Base-by-base conservation (phyloP, 1,140 invertebrate species). In the Zaprionus camerounensis region DNA sequence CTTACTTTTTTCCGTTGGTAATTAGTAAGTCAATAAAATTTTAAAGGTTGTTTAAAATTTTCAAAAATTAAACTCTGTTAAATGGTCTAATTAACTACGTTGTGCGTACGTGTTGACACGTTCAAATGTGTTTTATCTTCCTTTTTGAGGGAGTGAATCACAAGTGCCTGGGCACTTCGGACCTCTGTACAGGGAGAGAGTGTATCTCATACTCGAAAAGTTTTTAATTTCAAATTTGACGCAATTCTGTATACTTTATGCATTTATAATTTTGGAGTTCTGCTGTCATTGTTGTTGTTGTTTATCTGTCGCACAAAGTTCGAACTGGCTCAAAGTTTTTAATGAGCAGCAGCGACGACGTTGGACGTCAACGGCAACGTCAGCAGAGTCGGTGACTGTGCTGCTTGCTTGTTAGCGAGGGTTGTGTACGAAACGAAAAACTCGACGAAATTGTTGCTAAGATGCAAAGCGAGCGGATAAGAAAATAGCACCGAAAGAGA, bases 301-400 rank as follows among this genome's bases (percentile, higher is more conserved):
- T 78, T 85, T 85, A 85, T 85, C 75, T 81, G 78, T 61, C 79
- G 72, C 61, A 46, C 41, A 80, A 85, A 85, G 78, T 86, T 85
- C 82, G 68, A 85, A 85, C 82, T 75, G 78, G 78, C 70, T 81
- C 62, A 86, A 85, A 85, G 79, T 85, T 85, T 84, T 86, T 85
- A 85, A 85, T 85, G 82, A 85, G 82, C 78, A 85, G 31, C 44
- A 64, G 78, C 82, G 82, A 84, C 82, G 73, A 51, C 31, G 28
- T 85, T 78, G 78, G 82, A 78, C 82, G 82, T 85, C 82, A 81
- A 71, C 82, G 65, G 41, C 53, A 53, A 20, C 46, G 36, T 15
- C 58, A 17, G 17, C 61, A 22, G 9, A 58, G n/a, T 3, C 28
- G 65, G 5, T 20, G 26, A 15, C 66, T 46, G 17, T 44, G 65